Percentiles rank a stretch among this genome's conserved stretches.
Evolutionary conservation across 2,888 invertebrate genomes (phyloP).

Genomic region (Lampropteryx suffumata): DNA sequence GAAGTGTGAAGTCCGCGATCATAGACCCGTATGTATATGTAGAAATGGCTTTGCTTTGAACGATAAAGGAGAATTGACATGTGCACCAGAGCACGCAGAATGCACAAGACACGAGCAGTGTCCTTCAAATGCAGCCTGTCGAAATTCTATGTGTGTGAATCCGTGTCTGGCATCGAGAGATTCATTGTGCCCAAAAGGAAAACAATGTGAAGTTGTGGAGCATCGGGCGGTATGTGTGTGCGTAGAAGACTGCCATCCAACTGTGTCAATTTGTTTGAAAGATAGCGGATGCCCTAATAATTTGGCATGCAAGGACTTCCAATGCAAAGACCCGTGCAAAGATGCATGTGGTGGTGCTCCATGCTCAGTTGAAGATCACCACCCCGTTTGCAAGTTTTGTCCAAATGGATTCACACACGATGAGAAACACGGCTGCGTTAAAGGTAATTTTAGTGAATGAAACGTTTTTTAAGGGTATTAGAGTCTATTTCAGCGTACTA

Average conservation of each 20-base stretch:
- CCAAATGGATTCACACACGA: conserved; percentile 96
- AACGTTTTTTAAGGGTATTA: conserved; percentile 60
- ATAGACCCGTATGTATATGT: conserved; percentile 93
- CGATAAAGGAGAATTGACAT: conserved; percentile 93
- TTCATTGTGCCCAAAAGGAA: conserved; percentile 90
- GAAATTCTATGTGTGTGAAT: conserved; percentile 92
- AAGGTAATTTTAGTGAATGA: conserved; percentile 88
- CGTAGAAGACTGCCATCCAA: conserved; percentile 92
- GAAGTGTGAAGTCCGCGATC: conserved; percentile 93
- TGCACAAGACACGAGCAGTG: conserved; percentile 93
- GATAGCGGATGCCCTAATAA: conserved; percentile 94
- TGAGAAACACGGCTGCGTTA: conserved; percentile 96
- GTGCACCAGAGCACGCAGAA: conserved; percentile 91
- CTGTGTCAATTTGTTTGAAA: conserved; percentile 93
- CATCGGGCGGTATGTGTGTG: conserved; percentile 94
- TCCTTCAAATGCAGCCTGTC: conserved; percentile 92
- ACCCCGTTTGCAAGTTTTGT: conserved; percentile 97
- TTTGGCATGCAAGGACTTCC: conserved; percentile 93
- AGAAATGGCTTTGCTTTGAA: conserved; percentile 94
- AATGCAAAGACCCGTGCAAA: conserved; percentile 95
- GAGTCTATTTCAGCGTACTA: conserved; percentile 64
- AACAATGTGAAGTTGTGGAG: conserved; percentile 93
- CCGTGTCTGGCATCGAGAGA: conserved; percentile 88
- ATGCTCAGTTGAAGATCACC: conserved; percentile 97
- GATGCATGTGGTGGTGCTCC: conserved; percentile 94